phyloP scores from a whole-genome alignment of 2,113 vertebrate genomes.

The Tachuris rubrigastra region DNA sequence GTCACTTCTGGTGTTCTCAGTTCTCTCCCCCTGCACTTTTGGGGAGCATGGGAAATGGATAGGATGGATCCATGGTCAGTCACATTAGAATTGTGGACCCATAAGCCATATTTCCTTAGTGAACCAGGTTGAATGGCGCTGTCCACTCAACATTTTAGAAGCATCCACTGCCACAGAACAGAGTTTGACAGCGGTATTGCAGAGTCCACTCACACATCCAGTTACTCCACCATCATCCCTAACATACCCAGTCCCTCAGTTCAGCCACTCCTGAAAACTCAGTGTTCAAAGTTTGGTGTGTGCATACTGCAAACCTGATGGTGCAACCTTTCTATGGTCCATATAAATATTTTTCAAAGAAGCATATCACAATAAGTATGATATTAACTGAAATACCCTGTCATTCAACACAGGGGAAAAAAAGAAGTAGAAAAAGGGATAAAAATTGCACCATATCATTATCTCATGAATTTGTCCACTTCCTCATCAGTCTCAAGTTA shows the following conservation, averaged over 20 bases:
- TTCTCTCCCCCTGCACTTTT: neutral
- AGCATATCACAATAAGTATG: neutral
- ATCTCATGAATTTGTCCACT: neutral
- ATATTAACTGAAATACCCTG: neutral
- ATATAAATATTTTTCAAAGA: neutral
- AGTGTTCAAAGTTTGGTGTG: neutral
- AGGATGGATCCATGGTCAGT: neutral
- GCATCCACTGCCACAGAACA: neutral
- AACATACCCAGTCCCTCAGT: accelerated
- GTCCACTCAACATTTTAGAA: neutral
- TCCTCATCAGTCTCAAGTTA: neutral
- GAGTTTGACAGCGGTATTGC: neutral
- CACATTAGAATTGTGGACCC: neutral
- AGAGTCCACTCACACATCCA: neutral
- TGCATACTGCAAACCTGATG: neutral
- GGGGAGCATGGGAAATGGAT: neutral
- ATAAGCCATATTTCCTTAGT: neutral
- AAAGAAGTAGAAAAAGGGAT: neutral
- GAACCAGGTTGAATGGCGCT: neutral
- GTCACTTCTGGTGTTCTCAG: neutral
- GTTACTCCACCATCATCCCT: neutral
- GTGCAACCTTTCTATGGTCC: neutral
- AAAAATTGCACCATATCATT: neutral
- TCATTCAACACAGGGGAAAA: neutral
- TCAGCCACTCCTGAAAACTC: neutral